These are phyloP conservation scores for Phyto melanocephala DNA, from an alignment of 2,888 invertebrate genomes.

Conservation along the genomic window DNA sequence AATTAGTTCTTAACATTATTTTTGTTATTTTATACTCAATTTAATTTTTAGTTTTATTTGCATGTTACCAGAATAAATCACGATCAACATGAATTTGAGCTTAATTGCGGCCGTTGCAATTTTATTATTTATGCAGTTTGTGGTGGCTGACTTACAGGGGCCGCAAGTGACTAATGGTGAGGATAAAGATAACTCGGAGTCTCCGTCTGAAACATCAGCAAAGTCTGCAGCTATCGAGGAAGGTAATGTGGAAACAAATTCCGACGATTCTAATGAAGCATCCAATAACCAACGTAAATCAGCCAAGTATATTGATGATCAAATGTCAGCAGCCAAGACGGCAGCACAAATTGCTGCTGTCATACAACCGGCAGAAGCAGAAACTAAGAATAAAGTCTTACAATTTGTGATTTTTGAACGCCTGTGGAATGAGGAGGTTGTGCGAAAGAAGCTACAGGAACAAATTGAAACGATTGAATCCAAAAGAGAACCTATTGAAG, in stretches of 20 bases:
- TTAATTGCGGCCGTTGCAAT: conserved; percentile 60
- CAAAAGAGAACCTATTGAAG: conserved; percentile 39
- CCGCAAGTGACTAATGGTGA: conserved; percentile 62
- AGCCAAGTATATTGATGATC: conserved; percentile 61
- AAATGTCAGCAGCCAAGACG: conserved; percentile 41
- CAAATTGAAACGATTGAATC: conserved; percentile 71
- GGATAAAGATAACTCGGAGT: conserved; percentile 24
- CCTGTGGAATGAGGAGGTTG: conserved; percentile 70
- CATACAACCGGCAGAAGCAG: conserved; percentile 57
- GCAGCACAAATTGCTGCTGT: conserved; percentile 27
- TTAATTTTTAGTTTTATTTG: neutral
- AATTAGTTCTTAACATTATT: neutral
- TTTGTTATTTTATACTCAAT: neutral
- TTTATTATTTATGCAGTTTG: conserved; percentile 65
- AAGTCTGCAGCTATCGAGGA: neutral
- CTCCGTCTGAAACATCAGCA: neutral
- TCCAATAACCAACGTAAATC: conserved; percentile 65
- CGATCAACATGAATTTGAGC: conserved; percentile 66
- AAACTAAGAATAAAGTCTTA: conserved; percentile 68
- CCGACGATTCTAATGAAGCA: conserved; percentile 22
- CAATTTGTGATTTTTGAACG: conserved; percentile 71
- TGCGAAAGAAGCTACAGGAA: conserved; percentile 71
- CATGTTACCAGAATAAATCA: conserved; percentile 9
- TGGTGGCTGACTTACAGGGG: conserved; percentile 70
- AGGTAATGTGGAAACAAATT: neutral